Base-by-base conservation (phyloP, 2,888 invertebrate species). In the Melitaea athalia region DNA sequence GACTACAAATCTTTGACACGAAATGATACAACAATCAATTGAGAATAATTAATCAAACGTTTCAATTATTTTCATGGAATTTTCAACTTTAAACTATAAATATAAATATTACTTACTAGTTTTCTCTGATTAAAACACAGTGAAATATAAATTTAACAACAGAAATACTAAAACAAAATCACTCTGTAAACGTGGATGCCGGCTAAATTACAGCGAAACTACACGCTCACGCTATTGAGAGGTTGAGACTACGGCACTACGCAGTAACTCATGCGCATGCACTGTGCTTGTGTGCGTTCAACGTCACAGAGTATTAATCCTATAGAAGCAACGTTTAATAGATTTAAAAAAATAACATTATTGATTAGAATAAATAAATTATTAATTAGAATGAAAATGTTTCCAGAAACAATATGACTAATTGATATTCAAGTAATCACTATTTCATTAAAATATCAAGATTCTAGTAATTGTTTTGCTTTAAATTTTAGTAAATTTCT, bases 231-330 rank as follows among this genome's bases (percentile, higher is more conserved):
- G 24, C 24, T 24, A 3, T 24, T 3, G 24, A 24, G 24, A 11
- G 15, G 57, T 42, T 42, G 42, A 57, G 64, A 68, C 60, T 65
- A 50, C 63, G 42, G 42, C 62, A 68, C 60, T 65, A 50, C 63
- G 68, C 65, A 71, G 71, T 60, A 68, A 68, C 71, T 62, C 69
- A 38, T n/a, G 68, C 71, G 71, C 71, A 66, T 63, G 68, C 55
- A 33, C 49, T 47, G 12, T 68, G 38, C 43, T 43, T 45, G 68
- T 71, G 65, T 71, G 71, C 53, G 68, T 59, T n/a, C 42, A 43
- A 45, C 38, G 24, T 14, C 24, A 45, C 24, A 63, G 50, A 43
- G 31, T 59, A 70, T n/a, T 17, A 45, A 43, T 33, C 14, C 17
- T 33, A n/a, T 17, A 62, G 59, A 67, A 42, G 10, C 5, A 7